Evolutionary conservation across 1,140 invertebrate species (phyloP), one percentile per base, ranked within the genome.

Genomic region (Orius laevigatus): DNA sequence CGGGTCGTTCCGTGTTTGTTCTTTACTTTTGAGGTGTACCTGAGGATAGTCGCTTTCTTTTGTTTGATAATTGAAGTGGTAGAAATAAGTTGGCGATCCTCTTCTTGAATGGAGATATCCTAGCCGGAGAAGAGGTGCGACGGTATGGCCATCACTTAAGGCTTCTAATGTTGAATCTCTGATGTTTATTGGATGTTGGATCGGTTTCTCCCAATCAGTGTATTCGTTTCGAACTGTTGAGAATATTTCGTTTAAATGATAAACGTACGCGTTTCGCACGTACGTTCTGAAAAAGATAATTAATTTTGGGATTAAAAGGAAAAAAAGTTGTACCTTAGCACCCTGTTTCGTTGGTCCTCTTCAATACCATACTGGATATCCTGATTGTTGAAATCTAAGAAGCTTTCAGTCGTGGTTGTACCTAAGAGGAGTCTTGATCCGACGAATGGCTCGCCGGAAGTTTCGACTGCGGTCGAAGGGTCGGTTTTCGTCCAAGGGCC

Each of bases 141-240:
- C 78, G 54, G 81, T 72, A 60, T 82, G 76, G 0, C 79, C 88
- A 61, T 96, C 90, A 59, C 81, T 82, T 1, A 95, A 66, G 3
- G 89, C 77, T 57, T 89, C 85, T 63, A 94, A 76, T 0, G 89
- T 84, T 11, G 81, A 82, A 62, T 93, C 85, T 8, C 89, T 65
- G 40, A 84, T 73, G 61, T 82, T 83, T 58, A 86, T 81, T 0
- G 85, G 84, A 60, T 89, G 83, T 46, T 82, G 74, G 19, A 82
- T 84, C 3, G 83, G 78, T 56, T 85, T 80, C 60, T 84, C 80
- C 87, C 87, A 91, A 63, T 91, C 84, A 31, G 85, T 90, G 66
- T 95, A 95, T 63, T 93, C 86, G 67, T 93, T 91, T 20, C 84
- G 69, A 9, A 94, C 75, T 6, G 89, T 86, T 18, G 86, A 79